Base-by-base conservation (phyloP, 1,140 invertebrate species). In the Cherax quadricarinatus region DNA sequence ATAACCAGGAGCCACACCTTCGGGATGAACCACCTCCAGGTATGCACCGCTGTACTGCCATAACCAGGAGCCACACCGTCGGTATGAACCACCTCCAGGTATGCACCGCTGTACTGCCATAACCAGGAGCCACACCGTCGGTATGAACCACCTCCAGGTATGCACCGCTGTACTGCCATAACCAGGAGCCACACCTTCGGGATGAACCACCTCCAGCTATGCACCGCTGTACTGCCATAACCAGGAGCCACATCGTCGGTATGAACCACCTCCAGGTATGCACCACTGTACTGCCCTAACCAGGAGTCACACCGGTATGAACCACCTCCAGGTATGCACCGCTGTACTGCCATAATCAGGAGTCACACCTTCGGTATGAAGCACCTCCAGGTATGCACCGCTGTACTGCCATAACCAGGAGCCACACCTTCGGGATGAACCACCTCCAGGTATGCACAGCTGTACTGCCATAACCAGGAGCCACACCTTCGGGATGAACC, bases 61-160 rank as follows among this genome's bases (percentile, higher is more conserved):
- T n/a, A n/a, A n/a, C n/a, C n/a, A n/a, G 18, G 16, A 79, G 5
- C 60, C 89, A 91, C 21, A 75, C 89, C 7, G 78, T 91, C 1
- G 84, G 89, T 14, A 60, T 91, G 10, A 21, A 86, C 41, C 89
- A 91, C 83, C 78, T 91, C 10, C 89, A 91, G 84, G 89, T 91
- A 80, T 16, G 14, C 1, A n/a, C n/a, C n/a, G n/a, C n/a, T n/a
- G n/a, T n/a, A n/a, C n/a, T n/a, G n/a, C n/a, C n/a, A n/a, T n/a
- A n/a, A n/a, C n/a, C n/a, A n/a, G 18, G 16, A 79, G 5, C 60
- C 89, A 91, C 21, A 75, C 89, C 7, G 78, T 91, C 1, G 84
- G 89, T 14, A 60, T 91, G 10, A 21, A 86, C 41, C 89, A 91
- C 83, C 78, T 91, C 10, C 89, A 91, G 84, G 89, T 91, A 80